Conservation (phyloP, 2,113 vertebrate species). For the Pleuronectes platessa region DNA sequence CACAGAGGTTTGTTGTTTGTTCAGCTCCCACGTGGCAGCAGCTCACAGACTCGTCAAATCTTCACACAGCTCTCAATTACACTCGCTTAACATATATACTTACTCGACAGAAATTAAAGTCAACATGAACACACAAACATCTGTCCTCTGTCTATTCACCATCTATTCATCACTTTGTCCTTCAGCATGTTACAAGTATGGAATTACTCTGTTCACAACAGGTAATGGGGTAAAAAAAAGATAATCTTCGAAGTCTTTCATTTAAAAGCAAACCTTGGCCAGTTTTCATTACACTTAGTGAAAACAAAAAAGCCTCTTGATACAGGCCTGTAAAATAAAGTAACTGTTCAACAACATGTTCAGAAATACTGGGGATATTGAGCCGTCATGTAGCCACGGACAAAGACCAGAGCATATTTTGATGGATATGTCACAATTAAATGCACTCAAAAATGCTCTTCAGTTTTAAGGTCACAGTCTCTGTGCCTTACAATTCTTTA, state of each 20-base stretch:
- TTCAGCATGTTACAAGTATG: slow-evolving; percentile 36
- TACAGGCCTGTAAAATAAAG: slow-evolving; percentile 39
- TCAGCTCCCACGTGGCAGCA: slow-evolving; percentile 56
- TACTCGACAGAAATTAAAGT: slow-evolving; percentile 42
- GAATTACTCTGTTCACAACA: slow-evolving; percentile 35
- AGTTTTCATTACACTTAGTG: slow-evolving; percentile 32
- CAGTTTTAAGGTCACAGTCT: slow-evolving; percentile 25
- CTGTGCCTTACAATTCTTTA: slow-evolving; percentile 19
- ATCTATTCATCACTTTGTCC: slow-evolving; percentile 45
- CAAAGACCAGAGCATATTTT: slow-evolving; percentile 14
- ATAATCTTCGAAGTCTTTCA: slow-evolving; percentile 26
- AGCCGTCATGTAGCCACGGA: slow-evolving; percentile 35
- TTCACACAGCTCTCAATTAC: slow-evolving; percentile 31
- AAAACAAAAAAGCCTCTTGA: slow-evolving; percentile 38
- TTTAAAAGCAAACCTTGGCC: slow-evolving; percentile 7
- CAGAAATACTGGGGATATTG: slow-evolving; percentile 42
- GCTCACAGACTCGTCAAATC: slow-evolving; percentile 70
- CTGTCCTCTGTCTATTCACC: slow-evolving; percentile 32
- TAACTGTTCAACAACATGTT: slow-evolving; percentile 20
- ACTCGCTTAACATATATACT: slow-evolving; percentile 52
- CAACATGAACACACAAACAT: slow-evolving; percentile 53
- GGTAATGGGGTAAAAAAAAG: slow-evolving; percentile 29
- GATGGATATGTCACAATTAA: slow-evolving; percentile 11
- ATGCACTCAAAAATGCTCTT: slow-evolving; percentile 1
- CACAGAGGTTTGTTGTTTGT: slow-evolving; percentile 80